These are phyloP conservation scores for Bugula neritina DNA, from an alignment of 2,888 invertebrate genomes.

Conservation along the genomic window DNA sequence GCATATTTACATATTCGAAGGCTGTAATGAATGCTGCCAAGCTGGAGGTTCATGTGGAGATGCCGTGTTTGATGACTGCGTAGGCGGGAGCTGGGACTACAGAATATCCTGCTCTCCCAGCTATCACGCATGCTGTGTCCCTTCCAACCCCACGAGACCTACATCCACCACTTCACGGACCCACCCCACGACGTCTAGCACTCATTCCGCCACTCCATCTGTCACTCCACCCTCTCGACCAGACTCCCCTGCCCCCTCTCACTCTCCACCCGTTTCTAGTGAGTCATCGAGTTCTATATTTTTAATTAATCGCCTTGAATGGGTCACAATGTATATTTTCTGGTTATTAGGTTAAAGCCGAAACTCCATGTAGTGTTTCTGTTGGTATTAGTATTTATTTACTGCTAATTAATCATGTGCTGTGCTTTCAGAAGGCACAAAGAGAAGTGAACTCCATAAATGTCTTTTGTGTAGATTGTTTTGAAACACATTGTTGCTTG, in stretches of 20 bases:
- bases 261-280: not conserved
- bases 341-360: too few relatives aligned
- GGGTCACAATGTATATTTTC: too few relatives aligned
- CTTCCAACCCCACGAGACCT: not conserved
- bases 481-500: too few relatives aligned
- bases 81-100: conserved; percentile 6
- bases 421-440: too few relatives aligned
- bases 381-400: too few relatives aligned
- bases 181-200: not conserved
- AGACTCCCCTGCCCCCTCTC: not conserved
- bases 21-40: conserved; percentile 23
- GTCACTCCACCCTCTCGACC: not conserved
- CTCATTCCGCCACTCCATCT: not conserved
- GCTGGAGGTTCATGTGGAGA: conserved; percentile 2
- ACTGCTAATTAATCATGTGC: too few relatives aligned
- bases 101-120: conserved; percentile 1
- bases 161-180: not conserved
- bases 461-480: too few relatives aligned
- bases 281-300: not conserved
- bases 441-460: too few relatives aligned
- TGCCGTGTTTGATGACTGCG: conserved; percentile 18
- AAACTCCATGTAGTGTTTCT: too few relatives aligned
- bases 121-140: conserved; percentile 13
- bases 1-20: too few relatives aligned
- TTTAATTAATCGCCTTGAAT: not conserved